Percentiles rank a stretch among this genome's conserved stretches.
phyloP scores from a whole-genome alignment of 1,140 invertebrate species.

The Rhizoglyphus robini region DNA sequence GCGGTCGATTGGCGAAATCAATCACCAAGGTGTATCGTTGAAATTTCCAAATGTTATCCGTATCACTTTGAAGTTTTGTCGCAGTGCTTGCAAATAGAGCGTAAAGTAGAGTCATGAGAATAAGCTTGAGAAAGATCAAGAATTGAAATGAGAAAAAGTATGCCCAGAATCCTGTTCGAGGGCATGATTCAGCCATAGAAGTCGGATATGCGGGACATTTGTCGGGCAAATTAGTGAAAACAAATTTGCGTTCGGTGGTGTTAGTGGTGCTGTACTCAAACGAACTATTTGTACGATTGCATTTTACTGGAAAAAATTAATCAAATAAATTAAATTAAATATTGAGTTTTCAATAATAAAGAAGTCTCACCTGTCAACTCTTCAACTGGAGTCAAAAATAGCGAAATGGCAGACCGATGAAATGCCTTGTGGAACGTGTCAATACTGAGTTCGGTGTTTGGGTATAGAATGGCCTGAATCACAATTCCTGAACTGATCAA shows the following conservation, averaged over 20 bases:
- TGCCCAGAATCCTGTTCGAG: conserved; percentile 32
- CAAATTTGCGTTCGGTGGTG: neutral
- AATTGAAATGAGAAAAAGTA: conserved; percentile 37
- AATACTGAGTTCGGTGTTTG: conserved; percentile 32
- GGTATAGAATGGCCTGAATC: conserved; percentile 37
- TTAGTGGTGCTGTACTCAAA: neutral
- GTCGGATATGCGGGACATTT: conserved; percentile 21
- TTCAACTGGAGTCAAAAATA: conserved; percentile 36
- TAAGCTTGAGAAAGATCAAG: conserved; percentile 36
- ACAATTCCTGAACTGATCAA: conserved; percentile 36
- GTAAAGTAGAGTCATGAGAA: conserved; percentile 36
- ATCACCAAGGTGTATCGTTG: conserved; percentile 37
- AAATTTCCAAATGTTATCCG: conserved; percentile 37
- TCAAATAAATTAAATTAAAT: neutral
- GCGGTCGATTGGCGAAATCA: conserved; percentile 36
- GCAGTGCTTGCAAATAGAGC: conserved; percentile 36
- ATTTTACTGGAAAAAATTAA: neutral
- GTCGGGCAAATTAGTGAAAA: neutral
- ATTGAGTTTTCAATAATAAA: neutral
- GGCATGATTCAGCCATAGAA: conserved; percentile 28
- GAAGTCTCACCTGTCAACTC: conserved; percentile 29
- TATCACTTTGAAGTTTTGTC: conserved; percentile 31
- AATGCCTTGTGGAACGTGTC: conserved; percentile 32
- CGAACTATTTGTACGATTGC: neutral
- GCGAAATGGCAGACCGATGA: conserved; percentile 33